These are phyloP conservation scores for Drosophila pallidifrons DNA, from an alignment of 1,140 invertebrate genomes.

Conservation along the genomic window DNA sequence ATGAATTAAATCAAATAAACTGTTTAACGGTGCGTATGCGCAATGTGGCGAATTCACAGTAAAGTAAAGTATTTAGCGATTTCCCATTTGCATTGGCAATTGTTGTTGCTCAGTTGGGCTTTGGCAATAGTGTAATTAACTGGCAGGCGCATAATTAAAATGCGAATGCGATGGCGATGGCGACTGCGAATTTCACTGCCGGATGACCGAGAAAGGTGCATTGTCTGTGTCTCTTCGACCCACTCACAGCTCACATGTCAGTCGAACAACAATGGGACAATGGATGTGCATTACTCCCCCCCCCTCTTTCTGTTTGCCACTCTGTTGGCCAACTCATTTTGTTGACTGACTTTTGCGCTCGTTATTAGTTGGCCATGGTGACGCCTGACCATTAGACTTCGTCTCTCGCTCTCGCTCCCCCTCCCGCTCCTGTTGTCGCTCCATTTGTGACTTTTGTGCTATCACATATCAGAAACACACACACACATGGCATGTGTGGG, in stretches of 20 bases:
- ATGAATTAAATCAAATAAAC: constrained; percentile 28
- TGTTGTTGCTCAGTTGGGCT: neutral
- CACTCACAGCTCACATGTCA: constrained; percentile 35
- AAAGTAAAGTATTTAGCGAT: constrained; percentile 6
- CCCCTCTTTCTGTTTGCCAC: neutral
- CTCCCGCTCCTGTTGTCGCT: too few species aligned
- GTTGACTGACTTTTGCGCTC: constrained; percentile 37
- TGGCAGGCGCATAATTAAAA: constrained; percentile 48
- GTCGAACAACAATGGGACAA: constrained; percentile 42
- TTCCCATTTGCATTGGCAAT: constrained; percentile 29
- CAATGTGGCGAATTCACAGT: constrained; percentile 37
- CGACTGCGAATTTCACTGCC: constrained; percentile 22
- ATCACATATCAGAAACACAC: constrained; percentile 33
- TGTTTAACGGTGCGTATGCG: constrained; percentile 41
- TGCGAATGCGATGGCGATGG: neutral
- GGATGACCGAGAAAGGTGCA: constrained; percentile 38
- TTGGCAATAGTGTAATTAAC: constrained; percentile 40
- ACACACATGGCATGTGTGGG: constrained; percentile 4
- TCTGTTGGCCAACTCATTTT: constrained; percentile 29
- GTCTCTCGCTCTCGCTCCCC: too few species aligned
- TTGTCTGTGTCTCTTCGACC: constrained; percentile 27
- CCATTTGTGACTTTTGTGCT: constrained; percentile 16
- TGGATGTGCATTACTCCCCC: neutral
- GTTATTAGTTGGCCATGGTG: constrained; percentile 40
- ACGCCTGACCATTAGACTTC: constrained; percentile 29